Evolutionary conservation across 2,888 invertebrate genomes (phyloP).

Genomic region (Parapristionchus giblindavisi): DNA sequence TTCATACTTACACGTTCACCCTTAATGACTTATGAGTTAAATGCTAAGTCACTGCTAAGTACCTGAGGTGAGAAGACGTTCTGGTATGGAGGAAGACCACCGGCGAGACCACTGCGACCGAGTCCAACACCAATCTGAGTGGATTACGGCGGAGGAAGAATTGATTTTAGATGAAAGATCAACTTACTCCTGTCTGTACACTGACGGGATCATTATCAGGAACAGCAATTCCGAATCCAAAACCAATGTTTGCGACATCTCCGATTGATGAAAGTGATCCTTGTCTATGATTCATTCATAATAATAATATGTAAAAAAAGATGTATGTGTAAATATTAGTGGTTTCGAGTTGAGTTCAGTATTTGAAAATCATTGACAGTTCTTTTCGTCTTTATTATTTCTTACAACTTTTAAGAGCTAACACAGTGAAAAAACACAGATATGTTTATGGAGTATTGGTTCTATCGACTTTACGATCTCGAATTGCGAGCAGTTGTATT

Average conservation of each 20-base stretch:
- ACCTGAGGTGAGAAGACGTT: slow-evolving; percentile 19
- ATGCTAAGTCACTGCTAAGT: not conserved
- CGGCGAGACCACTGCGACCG: slow-evolving; percentile 57
- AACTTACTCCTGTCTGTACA: slow-evolving; percentile 51
- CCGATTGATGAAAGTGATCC: slow-evolving; percentile 27
- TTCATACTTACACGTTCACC: slow-evolving; percentile 22
- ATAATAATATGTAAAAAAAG: too few relatives aligned
- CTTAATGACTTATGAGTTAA: not conserved
- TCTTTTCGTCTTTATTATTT: too few relatives aligned
- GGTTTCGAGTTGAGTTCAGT: too few relatives aligned
- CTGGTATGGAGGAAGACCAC: slow-evolving; percentile 48
- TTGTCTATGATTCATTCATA: too few relatives aligned
- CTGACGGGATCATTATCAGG: slow-evolving; percentile 59
- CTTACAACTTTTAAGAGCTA: too few relatives aligned
- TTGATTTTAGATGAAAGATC: not conserved
- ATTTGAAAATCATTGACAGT: too few relatives aligned
- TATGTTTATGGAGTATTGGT: too few relatives aligned
- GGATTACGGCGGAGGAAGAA: not conserved
- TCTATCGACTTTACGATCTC: too few relatives aligned
- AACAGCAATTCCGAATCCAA: slow-evolving; percentile 54
- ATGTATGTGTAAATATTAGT: too few relatives aligned
- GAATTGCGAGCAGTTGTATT: too few relatives aligned
- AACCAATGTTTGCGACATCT: slow-evolving; percentile 50
- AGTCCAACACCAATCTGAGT: slow-evolving; percentile 51
- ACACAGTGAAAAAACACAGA: too few relatives aligned